Percentiles rank a stretch among this genome's conserved stretches.
Evolutionary conservation across 2,797 vertebrate species (phyloP).

Genomic region (Leptatherina wallacei): DNA sequence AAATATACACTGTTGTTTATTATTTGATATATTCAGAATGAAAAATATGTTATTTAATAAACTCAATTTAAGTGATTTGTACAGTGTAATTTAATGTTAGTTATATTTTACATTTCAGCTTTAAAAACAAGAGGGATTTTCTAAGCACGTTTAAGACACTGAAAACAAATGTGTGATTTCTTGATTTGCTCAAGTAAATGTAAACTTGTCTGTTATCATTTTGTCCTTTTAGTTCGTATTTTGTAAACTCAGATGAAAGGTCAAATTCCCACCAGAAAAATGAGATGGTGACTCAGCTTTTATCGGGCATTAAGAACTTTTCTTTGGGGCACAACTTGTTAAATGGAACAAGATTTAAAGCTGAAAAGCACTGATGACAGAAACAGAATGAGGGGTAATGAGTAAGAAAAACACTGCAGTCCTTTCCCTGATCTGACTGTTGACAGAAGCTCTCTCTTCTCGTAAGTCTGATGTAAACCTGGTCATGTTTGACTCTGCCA

Average conservation of each 20-base stretch:
- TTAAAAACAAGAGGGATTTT: background rate
- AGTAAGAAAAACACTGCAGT: constrained; percentile 37
- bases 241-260: constrained; percentile 47
- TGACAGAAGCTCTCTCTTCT: constrained; percentile 64
- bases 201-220: constrained; percentile 28
- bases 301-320: constrained; percentile 36
- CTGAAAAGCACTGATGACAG: constrained; percentile 48
- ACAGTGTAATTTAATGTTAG: background rate
- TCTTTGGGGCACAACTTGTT: constrained; percentile 34
- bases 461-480: constrained; percentile 56
- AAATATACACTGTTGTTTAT: background rate
- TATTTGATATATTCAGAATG: background rate
- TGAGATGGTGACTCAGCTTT: constrained; percentile 43
- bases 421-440: constrained; percentile 42
- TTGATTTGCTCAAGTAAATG: constrained; percentile 26
- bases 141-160: constrained; percentile 2
- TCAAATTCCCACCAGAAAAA: constrained; percentile 30
- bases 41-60: background rate
- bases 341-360: constrained; percentile 40
- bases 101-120: background rate
- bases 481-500: constrained; percentile 50
- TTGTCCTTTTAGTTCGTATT: constrained; percentile 30
- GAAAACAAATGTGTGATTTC: constrained; percentile 46
- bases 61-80: background rate
- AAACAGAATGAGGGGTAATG: constrained; percentile 50